phyloP scores from a whole-genome alignment of 2,113 vertebrate genomes.

The Oostethus manadensis region DNA sequence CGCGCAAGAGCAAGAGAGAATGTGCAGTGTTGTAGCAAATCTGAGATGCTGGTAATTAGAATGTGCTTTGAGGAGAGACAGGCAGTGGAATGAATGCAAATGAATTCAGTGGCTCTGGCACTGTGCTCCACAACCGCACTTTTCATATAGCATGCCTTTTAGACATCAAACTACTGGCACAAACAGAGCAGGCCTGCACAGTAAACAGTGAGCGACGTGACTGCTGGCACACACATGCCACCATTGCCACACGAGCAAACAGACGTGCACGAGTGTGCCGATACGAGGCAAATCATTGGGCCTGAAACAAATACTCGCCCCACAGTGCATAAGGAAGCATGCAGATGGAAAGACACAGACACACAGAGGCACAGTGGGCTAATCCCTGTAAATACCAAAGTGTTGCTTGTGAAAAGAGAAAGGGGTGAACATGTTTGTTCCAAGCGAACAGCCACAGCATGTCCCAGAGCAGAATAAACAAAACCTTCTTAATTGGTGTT shows the following conservation, averaged over 20 bases:
- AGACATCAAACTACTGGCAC: constrained; percentile 58
- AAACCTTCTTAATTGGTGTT: constrained; percentile 69
- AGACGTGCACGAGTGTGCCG: constrained; percentile 7
- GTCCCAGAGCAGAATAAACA: constrained; percentile 65
- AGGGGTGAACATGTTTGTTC: constrained; percentile 39
- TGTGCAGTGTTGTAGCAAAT: constrained; percentile 59
- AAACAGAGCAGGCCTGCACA: constrained; percentile 45
- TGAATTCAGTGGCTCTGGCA: constrained; percentile 67
- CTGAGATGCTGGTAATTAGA: constrained; percentile 73
- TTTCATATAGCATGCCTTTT: constrained; percentile 61
- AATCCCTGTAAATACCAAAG: constrained; percentile 61
- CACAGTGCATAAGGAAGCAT: constrained; percentile 3
- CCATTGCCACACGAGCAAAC: constrained; percentile 7
- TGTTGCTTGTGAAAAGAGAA: constrained; percentile 44
- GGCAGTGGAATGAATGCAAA: constrained; percentile 73
- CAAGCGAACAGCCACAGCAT: constrained; percentile 44
- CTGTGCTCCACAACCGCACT: constrained; percentile 57
- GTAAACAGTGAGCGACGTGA: constrained; percentile 51
- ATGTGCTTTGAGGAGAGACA: constrained; percentile 69
- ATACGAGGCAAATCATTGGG: constrained; percentile 28
- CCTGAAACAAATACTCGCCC: constrained; percentile 37
- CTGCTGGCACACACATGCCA: constrained; percentile 32
- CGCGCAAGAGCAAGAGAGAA: constrained; percentile 22
- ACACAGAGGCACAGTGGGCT: constrained; percentile 26
- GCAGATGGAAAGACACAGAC: constrained; percentile 13